These are phyloP conservation scores for Chaetodon trifasciatus DNA, from an alignment of 2,797 vertebrate species.

Conservation along the genomic window DNA sequence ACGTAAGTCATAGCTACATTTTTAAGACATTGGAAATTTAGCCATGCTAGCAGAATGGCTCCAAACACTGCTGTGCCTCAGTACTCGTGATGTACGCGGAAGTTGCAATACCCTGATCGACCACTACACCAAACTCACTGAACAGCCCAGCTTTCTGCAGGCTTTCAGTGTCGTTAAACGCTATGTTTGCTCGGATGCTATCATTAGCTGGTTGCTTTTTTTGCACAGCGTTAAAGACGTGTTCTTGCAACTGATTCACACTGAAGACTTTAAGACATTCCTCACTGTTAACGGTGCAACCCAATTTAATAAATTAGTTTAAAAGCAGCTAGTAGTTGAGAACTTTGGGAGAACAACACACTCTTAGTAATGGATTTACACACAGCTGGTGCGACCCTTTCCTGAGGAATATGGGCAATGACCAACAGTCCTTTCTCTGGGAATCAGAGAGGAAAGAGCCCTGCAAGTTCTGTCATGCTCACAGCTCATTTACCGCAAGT, in stretches of 20 bases:
- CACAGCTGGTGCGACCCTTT: conserved; percentile 32
- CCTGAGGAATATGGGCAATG: neutral
- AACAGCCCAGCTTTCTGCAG: neutral
- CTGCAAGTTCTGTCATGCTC: conserved; percentile 45
- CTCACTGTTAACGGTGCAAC: neutral
- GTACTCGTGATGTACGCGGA: no score
- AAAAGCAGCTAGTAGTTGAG: neutral
- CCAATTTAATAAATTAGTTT: neutral
- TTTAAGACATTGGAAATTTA: no score
- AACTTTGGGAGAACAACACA: neutral
- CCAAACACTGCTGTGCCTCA: no score
- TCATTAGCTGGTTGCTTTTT: neutral
- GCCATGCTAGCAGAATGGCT: no score
- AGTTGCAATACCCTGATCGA: no score
- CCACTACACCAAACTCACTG: neutral
- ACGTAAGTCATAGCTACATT: no score
- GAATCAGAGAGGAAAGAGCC: conserved; percentile 45
- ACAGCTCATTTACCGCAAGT: conserved; percentile 85
- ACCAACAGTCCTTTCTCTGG: conserved; percentile 12
- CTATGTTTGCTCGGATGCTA: neutral
- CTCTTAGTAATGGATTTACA: conserved; percentile 17
- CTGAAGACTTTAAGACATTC: neutral
- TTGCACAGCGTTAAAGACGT: neutral
- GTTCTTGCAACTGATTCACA: no score
- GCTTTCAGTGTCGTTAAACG: neutral